Evolutionary conservation across 2,797 vertebrate species (phyloP).

Genomic region (Rhynchotus rufescens): DNA sequence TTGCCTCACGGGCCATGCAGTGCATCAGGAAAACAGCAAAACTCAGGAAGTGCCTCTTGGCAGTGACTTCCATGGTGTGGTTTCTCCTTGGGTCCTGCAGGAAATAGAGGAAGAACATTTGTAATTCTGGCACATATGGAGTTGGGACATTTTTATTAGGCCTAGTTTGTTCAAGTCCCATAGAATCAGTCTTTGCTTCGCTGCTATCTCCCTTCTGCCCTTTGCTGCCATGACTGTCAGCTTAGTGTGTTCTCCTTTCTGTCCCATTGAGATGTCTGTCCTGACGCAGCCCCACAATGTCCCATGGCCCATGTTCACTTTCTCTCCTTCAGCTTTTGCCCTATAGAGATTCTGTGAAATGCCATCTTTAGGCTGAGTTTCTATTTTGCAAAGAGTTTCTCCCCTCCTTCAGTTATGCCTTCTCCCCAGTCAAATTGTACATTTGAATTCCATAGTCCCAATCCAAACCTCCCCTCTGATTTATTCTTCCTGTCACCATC

Average conservation of each 20-base stretch:
- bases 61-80: slow-evolving; percentile 74
- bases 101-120: background rate
- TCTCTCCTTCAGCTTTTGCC: background rate
- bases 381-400: background rate
- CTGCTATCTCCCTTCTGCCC: background rate
- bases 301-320: background rate
- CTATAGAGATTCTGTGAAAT: background rate
- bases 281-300: background rate
- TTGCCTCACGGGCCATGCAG: slow-evolving; percentile 69
- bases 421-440: background rate
- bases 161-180: background rate
- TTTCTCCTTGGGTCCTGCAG: slow-evolving; percentile 50
- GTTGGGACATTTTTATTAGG: background rate
- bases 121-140: background rate
- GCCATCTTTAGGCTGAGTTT: background rate
- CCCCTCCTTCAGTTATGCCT: background rate
- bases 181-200: background rate
- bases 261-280: background rate
- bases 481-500: background rate
- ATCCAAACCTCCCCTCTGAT: background rate
- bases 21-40: slow-evolving; percentile 73
- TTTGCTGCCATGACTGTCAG: background rate
- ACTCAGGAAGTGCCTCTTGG: slow-evolving; percentile 52
- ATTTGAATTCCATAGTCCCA: background rate
- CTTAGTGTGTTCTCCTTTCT: background rate